Percentiles rank a stretch among this genome's conserved stretches.
phyloP scores from a whole-genome alignment of 2,888 invertebrate genomes.

The Epinotia bilunana region DNA sequence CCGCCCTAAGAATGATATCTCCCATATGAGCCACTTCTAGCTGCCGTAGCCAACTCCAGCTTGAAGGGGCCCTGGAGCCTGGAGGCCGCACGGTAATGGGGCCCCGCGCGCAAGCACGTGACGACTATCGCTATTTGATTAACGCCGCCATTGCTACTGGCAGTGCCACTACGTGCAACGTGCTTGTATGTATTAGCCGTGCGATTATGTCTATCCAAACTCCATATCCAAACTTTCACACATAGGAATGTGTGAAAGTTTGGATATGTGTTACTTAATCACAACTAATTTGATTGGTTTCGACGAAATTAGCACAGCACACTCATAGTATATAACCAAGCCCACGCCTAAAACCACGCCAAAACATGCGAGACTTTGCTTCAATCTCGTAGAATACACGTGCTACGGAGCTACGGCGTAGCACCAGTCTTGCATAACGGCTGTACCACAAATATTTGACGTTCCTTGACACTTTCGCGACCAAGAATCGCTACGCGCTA shows the following conservation, averaged over 20 bases:
- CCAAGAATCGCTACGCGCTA: too few species aligned
- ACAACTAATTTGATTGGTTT: too few species aligned
- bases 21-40: conserved; percentile 8
- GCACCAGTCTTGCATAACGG: conserved; percentile 5
- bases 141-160: conserved; percentile 61
- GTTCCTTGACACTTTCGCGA: too few species aligned
- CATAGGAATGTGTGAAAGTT: too few species aligned
- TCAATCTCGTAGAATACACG: conserved; percentile 8
- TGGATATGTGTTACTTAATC: too few species aligned
- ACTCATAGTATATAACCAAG: too few species aligned
- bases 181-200: not conserved
- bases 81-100: conserved; percentile 69
- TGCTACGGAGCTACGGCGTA: conserved; percentile 31
- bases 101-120: conserved; percentile 74
- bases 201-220: not conserved
- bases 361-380: too few species aligned
- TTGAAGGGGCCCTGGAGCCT: conserved; percentile 46
- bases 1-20: too few species aligned
- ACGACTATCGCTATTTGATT: conserved; percentile 71
- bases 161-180: conserved; percentile 40
- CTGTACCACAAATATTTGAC: conserved; percentile 2
- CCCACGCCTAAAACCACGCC: too few species aligned
- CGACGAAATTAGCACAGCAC: too few species aligned
- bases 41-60: not conserved
- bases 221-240: too few species aligned